Evolutionary conservation across 2,888 invertebrate species (phyloP).

Genomic region (Aleiodes alternator): DNA sequence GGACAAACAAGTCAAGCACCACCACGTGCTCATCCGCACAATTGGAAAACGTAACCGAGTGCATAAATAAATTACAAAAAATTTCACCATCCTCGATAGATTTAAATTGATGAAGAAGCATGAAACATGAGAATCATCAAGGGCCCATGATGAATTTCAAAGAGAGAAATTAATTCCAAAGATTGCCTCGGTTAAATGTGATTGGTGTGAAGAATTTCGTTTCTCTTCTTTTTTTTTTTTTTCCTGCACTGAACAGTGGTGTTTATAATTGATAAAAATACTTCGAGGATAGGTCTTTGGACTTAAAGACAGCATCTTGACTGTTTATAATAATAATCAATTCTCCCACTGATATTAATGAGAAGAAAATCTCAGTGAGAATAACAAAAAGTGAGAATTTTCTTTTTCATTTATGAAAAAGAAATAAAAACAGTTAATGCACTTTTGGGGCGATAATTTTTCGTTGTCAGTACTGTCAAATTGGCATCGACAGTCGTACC

Average conservation of each 20-base stretch:
- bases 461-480: conserved; percentile 29
- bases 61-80: conserved; percentile 48
- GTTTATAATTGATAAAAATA: conserved; percentile 7
- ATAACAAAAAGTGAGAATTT: conserved; percentile 21
- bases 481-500: conserved; percentile 30
- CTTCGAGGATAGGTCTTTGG: conserved; percentile 28
- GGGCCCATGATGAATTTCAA: background rate
- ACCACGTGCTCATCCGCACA: conserved; percentile 75
- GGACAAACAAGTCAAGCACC: conserved; percentile 75
- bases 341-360: conserved; percentile 23
- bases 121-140: conserved; percentile 14
- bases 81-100: conserved; percentile 43
- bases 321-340: conserved; percentile 18
- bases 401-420: conserved; percentile 4
- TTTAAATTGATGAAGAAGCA: conserved; percentile 40
- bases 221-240: conserved; percentile 34
- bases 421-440: conserved; percentile 36
- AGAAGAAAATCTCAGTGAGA: background rate
- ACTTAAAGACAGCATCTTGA: conserved; percentile 27
- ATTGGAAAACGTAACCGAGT: conserved; percentile 81
- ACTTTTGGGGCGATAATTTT: conserved; percentile 35
- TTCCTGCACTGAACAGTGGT: background rate
- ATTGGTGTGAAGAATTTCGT: conserved; percentile 43
- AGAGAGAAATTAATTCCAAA: conserved; percentile 28
- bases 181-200: conserved; percentile 31